Conservation (phyloP, 2,888 invertebrate genomes). For the Ptilodon capucinus region DNA sequence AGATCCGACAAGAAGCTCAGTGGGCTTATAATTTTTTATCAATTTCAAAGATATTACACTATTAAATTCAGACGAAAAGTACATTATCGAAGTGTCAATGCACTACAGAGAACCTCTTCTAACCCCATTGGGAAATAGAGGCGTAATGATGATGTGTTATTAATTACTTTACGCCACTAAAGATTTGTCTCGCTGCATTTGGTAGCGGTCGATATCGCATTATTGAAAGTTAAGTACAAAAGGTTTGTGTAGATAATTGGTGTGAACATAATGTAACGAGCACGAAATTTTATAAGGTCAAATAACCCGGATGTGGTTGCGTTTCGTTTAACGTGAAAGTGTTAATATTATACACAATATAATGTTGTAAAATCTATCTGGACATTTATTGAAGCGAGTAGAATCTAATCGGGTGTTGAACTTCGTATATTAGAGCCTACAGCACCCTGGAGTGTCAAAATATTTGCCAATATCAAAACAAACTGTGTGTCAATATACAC, state of each 20-base stretch:
- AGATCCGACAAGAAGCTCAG: no score
- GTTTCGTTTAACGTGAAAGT: conserved; percentile 29
- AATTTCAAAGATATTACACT: no score
- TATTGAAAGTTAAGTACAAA: conserved; percentile 2
- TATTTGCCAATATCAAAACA: no score
- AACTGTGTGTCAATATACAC: no score
- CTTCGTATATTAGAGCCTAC: background rate
- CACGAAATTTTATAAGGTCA: conserved; percentile 30
- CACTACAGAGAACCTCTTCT: no score
- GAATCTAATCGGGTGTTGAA: background rate
- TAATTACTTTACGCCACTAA: no score
- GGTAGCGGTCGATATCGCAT: background rate
- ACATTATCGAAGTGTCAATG: no score
- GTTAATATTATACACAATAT: background rate
- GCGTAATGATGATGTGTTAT: no score
- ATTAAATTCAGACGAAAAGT: no score
- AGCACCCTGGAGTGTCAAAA: no score
- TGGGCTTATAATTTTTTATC: no score
- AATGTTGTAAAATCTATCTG: background rate
- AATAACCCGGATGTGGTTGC: conserved; percentile 29
- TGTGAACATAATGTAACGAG: conserved; percentile 19
- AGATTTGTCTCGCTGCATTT: background rate
- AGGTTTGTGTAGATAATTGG: conserved; percentile 15
- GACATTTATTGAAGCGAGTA: background rate
- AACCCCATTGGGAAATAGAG: no score